Evolutionary conservation across 2,113 vertebrate genomes (phyloP).

Genomic region (Semnopithecus entellus): DNA sequence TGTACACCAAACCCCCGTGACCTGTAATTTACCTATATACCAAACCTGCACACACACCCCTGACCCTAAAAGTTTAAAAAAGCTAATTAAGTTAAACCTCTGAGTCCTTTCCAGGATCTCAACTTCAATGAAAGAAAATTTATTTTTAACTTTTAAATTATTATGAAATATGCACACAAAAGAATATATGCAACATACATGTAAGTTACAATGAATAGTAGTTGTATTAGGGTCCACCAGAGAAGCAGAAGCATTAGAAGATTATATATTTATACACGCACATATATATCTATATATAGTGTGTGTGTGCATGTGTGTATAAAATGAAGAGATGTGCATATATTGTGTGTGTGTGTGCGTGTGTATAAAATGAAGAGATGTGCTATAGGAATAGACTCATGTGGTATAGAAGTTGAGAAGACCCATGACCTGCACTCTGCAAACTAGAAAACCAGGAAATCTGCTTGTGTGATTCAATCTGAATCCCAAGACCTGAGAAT

Average conservation of each 20-base stretch:
- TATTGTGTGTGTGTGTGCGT: too few relatives aligned
- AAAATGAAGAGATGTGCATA: too few relatives aligned
- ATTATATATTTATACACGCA: neutral
- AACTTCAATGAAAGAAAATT: neutral
- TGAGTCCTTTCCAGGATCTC: neutral
- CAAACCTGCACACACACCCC: too few relatives aligned
- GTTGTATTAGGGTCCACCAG: neutral
- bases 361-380: too few relatives aligned
- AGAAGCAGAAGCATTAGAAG: neutral
- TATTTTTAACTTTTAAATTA: neutral
- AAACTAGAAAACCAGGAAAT: neutral
- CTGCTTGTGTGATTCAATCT: neutral
- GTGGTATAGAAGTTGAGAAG: neutral
- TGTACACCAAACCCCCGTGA: too few relatives aligned
- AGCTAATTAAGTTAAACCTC: neutral
- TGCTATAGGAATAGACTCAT: too few relatives aligned
- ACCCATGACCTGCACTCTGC: neutral
- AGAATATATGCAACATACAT: neutral
- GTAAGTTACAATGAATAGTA: neutral
- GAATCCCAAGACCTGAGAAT: neutral
- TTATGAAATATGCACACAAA: neutral
- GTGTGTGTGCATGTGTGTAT: too few relatives aligned
- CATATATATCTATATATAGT: too few relatives aligned
- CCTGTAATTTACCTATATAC: too few relatives aligned
- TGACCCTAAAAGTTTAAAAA: too few relatives aligned